These are phyloP conservation scores for Darevskia nairensis DNA, from an alignment of 2,797 vertebrate genomes.

Conservation along the genomic window DNA sequence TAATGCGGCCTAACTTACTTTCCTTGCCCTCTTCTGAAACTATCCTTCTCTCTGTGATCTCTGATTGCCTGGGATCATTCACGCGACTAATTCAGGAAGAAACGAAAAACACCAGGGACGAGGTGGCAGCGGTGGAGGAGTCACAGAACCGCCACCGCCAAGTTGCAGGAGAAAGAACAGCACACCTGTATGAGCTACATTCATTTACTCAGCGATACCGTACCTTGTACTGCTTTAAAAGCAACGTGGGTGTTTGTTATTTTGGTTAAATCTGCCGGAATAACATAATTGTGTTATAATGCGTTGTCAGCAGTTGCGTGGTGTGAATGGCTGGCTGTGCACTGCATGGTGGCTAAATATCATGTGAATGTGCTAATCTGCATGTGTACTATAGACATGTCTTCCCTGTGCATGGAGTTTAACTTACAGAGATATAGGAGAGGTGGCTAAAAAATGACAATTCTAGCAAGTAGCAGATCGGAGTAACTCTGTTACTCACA, in stretches of 20 bases:
- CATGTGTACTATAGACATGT: conserved; percentile 28
- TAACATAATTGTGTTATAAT: neutral
- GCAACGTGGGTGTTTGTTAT: neutral
- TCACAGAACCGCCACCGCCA: neutral
- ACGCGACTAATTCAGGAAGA: neutral
- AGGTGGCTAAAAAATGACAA: neutral
- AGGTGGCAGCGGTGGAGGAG: too few species aligned
- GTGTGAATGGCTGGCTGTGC: neutral
- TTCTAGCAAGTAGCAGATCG: neutral
- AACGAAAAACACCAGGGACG: neutral
- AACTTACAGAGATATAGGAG: neutral
- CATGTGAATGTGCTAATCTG: neutral
- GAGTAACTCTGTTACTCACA: neutral
- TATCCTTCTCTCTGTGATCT: neutral
- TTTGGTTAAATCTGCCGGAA: neutral
- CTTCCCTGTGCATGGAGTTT: neutral
- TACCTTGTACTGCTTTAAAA: neutral
- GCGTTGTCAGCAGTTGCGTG: neutral
- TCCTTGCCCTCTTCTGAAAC: neutral
- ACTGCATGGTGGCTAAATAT: neutral
- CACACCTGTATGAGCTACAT: neutral
- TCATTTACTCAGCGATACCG: neutral
- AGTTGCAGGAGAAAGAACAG: neutral
- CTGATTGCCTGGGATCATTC: neutral
- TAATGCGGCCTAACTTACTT: neutral